A percentile compares a stretch with the other conserved stretches of the same genome.
Conservation (phyloP, 2,113 vertebrate species). For the Passer domesticus region DNA sequence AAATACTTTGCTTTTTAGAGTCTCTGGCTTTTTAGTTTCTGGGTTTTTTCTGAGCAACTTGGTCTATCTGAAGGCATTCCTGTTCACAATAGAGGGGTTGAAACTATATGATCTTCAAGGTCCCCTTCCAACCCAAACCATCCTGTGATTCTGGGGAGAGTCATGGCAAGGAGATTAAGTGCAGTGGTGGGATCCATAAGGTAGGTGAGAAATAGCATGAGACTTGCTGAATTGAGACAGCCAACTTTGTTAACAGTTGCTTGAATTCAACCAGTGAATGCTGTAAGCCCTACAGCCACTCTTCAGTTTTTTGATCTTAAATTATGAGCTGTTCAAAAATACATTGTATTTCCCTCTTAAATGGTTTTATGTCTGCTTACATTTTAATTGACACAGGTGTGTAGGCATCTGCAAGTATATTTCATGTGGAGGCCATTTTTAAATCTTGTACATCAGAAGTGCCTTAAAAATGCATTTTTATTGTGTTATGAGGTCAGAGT, state of each 20-base stretch:
- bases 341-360: background rate
- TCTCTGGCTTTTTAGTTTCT: background rate
- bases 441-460: background rate
- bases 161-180: background rate
- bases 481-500: background rate
- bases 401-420: background rate
- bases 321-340: conserved; percentile 1
- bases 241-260: background rate
- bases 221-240: background rate
- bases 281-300: background rate
- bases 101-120: background rate
- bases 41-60: background rate
- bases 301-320: conserved; percentile 25
- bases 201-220: background rate
- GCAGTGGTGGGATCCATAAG: background rate
- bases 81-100: background rate
- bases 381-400: background rate
- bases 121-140: background rate
- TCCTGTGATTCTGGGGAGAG: background rate
- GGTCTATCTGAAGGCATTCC: background rate
- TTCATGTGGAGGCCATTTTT: background rate
- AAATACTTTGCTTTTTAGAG: background rate
- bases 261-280: background rate
- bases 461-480: background rate
- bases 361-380: conserved; percentile 11